A percentile compares a stretch with the other conserved stretches of the same genome.
phyloP scores from a whole-genome alignment of 2,888 invertebrate species.

The Perizoma flavofasciatum region DNA sequence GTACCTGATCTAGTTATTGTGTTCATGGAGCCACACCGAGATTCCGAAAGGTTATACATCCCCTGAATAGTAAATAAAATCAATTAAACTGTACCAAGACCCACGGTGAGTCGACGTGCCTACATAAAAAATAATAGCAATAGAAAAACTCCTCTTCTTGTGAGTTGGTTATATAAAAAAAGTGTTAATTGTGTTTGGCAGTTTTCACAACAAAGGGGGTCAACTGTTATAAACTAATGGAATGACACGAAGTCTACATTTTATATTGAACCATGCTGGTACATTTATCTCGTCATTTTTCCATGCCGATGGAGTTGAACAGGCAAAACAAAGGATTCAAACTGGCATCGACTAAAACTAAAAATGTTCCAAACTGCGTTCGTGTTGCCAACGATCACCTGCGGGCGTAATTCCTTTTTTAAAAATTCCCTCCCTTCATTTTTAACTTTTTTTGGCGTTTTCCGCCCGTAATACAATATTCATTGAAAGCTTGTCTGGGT shows the following conservation, averaged over 20 bases:
- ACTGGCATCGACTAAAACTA: conserved; percentile 50
- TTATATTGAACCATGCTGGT: conserved; percentile 43
- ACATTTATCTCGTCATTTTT: conserved; percentile 59
- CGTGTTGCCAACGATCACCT: conserved; percentile 42
- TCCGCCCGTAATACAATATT: conserved; percentile 61
- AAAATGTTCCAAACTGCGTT: conserved; percentile 52
- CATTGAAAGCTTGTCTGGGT: conserved; percentile 59
- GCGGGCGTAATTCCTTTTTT: conserved; percentile 42
- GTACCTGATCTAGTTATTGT: too few relatives aligned
- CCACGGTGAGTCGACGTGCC: too few relatives aligned
- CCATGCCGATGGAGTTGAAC: conserved; percentile 51
- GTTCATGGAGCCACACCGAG: too few relatives aligned
- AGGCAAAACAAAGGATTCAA: conserved; percentile 56
- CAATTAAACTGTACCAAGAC: too few relatives aligned
- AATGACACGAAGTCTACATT: conserved; percentile 37
- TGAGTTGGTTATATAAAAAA: too few relatives aligned
- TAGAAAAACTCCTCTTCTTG: too few relatives aligned
- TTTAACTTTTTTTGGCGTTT: conserved; percentile 52
- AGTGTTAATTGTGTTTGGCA: too few relatives aligned
- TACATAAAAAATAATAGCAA: too few relatives aligned
- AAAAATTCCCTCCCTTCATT: conserved; percentile 46
- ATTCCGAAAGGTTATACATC: too few relatives aligned
- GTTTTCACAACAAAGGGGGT: too few relatives aligned
- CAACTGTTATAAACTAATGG: conserved; percentile 13
- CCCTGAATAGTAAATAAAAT: too few relatives aligned